A percentile compares a stretch with the other conserved stretches of the same genome.
Conservation (phyloP, 2,888 invertebrate genomes). For the Papilio elwesi region DNA sequence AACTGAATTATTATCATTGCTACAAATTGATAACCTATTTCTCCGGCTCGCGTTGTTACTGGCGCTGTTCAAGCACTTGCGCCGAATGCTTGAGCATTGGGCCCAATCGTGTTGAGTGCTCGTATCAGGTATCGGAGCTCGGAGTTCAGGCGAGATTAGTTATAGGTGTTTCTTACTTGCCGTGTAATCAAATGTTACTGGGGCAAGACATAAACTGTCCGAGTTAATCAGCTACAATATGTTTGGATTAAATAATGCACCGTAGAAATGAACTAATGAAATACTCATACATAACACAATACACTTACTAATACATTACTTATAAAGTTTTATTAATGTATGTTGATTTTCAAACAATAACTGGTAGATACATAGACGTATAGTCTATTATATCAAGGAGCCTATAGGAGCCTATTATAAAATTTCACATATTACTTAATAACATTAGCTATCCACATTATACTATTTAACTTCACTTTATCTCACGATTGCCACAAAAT, state of each 20-base stretch:
- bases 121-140: slow-evolving; percentile 52
- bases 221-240: not conserved
- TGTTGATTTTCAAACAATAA: no score
- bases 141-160: slow-evolving; percentile 32
- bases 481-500: no score
- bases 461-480: no score
- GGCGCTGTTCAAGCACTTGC: slow-evolving; percentile 50
- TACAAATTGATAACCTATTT: slow-evolving; percentile 50
- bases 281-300: no score
- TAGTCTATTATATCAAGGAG: no score
- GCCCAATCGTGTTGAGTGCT: slow-evolving; percentile 58
- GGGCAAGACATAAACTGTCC: slow-evolving; percentile 36
- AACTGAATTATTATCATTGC: slow-evolving; percentile 44
- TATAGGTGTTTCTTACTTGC: slow-evolving; percentile 32
- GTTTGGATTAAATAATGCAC: not conserved
- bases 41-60: slow-evolving; percentile 44
- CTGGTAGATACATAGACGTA: no score
- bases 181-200: slow-evolving; percentile 40
- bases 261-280: no score
- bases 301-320: no score
- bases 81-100: slow-evolving; percentile 48
- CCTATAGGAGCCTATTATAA: no score
- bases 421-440: no score
- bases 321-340: no score
- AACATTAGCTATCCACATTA: no score